Base-by-base conservation (phyloP, 2,888 invertebrate genomes). In the Cacoxenus indagator region DNA sequence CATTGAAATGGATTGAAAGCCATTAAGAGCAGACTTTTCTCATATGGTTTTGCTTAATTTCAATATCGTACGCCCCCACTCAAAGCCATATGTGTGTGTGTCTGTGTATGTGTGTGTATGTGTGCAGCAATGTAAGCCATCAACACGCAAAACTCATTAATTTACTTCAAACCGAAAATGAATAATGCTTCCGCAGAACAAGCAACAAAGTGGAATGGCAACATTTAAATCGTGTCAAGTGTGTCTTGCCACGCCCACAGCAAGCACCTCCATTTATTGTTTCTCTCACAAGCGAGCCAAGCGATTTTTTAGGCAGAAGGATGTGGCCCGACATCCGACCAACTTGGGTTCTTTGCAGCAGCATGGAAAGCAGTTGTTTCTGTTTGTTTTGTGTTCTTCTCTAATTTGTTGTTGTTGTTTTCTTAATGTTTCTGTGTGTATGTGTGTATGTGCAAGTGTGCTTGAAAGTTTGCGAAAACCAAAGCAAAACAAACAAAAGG, bases 101-200 rank as follows among this genome's bases (percentile, higher is more conserved):
- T 51, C 48, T n/a, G 1, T 2, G 14, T 14, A 3, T 43, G 4
- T n/a, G 43, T 48, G 48, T 2, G 22, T 6, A 9, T 6, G 51
- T 19, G 51, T 51, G 51, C 19, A 9, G n/a, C n/a, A n/a, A 6
- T 51, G 17, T 24, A 55, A 55, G n/a, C 26, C 55, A 55, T 55
- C 67, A 43, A 57, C 37, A 68, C 64, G 64, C 27, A 68, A 54
- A 68, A 68, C 68, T 68, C 68, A 68, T 68, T 68, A 68, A 64
- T 68, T 68, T 68, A 19, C 24, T 26, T 46, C 57, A 62, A 68
- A 45, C 55, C 29, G 11, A 64, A 67, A 67, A 67, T 67, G 61
- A 67, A 62, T 67, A 46, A 67, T 61, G 67, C 57, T 66, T n/a
- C n/a, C n/a, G n/a, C n/a, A n/a, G n/a, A 1, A 43, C 2, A 45